Evolutionary conservation across 30 jellyfish, hydroid and myxozoan genomes (phyloP), one percentile per base, ranked within the genome.

Genomic region (Pelagia noctiluca): DNA sequence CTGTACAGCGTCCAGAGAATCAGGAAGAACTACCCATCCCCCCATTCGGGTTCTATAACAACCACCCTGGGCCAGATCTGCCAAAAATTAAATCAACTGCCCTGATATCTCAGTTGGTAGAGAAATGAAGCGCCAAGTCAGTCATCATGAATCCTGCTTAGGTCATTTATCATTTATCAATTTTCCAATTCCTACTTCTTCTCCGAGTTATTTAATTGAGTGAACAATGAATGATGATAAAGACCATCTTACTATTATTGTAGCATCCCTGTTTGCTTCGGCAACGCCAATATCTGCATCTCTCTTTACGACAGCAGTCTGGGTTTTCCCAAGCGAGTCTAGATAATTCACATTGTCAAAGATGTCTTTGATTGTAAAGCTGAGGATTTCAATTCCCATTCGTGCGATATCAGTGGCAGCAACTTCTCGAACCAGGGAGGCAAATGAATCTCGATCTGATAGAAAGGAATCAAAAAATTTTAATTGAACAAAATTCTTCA

Each of bases 201-300:
- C n/a, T n/a, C n/a, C n/a, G 57, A 16, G 57, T 5, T 42, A 16
- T 16, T 42, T 42, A 42, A 5, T 42, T 42, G 57, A 42, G 57
- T 5, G 57, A 16, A 16, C 12, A 16, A 16, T 42, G 8, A 5
- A 8, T 42, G 29, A 19, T 32, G 28, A 23, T 38, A 72, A 34
- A 5, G 3, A 12, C 19, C 0, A 31, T 34, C 94, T 25, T 80
- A 92, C 98, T 86, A 83, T 81, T 33, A 92, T 92, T 42, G 97
- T 96, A 61, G 98, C 98, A 73, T 86, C 96, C 36, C 94, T 86
- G 79, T 87, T 87, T 0, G 98, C 97, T 38, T 92, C 97, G 23
- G 98, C 98, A 53, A 92, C 98, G 74, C 98, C 98, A 65, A 92
- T 92, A 61, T 92, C 97, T 0, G 98, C 98, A 71, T 92, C 97